A percentile compares a stretch with the other conserved stretches of the same genome.
phyloP scores from a whole-genome alignment of 2,888 invertebrate genomes.

The Crepidodera aurea region DNA sequence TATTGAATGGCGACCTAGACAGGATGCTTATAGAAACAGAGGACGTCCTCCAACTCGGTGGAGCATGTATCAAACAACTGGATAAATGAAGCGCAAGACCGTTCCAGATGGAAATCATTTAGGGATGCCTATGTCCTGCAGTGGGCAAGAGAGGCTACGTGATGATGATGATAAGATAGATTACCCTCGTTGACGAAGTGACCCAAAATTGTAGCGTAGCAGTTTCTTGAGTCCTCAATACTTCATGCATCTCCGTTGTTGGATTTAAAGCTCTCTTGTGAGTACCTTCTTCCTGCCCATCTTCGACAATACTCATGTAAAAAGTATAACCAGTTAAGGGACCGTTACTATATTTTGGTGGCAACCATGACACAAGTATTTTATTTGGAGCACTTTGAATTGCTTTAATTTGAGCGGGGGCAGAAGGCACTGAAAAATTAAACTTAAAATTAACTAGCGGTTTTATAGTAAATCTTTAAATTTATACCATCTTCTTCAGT shows the following conservation, averaged over 20 bases:
- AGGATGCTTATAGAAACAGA: too few relatives aligned
- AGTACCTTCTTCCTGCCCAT: conserved; percentile 80
- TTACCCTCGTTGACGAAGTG: conserved; percentile 77
- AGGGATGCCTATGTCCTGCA: too few relatives aligned
- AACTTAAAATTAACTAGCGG: conserved; percentile 1
- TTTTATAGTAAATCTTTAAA: conserved; percentile 1
- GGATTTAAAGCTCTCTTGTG: conserved; percentile 78
- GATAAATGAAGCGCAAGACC: too few relatives aligned
- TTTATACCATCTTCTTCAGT: conserved; percentile 86
- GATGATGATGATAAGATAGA: too few relatives aligned
- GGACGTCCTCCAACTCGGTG: too few relatives aligned
- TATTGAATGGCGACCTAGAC: too few relatives aligned
- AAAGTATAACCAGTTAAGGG: conserved; percentile 83
- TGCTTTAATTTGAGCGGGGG: conserved; percentile 91
- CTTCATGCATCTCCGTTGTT: conserved; percentile 75
- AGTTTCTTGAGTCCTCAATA: conserved; percentile 73
- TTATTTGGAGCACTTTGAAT: conserved; percentile 85
- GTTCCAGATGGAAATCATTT: too few relatives aligned
- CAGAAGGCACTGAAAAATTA: conserved; percentile 77
- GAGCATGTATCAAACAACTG: too few relatives aligned
- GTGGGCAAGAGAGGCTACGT: too few relatives aligned
- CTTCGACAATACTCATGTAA: conserved; percentile 82
- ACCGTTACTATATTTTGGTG: conserved; percentile 85
- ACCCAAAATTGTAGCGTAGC: conserved; percentile 80
- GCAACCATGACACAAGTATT: conserved; percentile 89